These are phyloP conservation scores for Coptodon rendalli DNA, from an alignment of 2,113 vertebrate species.

Conservation along the genomic window DNA sequence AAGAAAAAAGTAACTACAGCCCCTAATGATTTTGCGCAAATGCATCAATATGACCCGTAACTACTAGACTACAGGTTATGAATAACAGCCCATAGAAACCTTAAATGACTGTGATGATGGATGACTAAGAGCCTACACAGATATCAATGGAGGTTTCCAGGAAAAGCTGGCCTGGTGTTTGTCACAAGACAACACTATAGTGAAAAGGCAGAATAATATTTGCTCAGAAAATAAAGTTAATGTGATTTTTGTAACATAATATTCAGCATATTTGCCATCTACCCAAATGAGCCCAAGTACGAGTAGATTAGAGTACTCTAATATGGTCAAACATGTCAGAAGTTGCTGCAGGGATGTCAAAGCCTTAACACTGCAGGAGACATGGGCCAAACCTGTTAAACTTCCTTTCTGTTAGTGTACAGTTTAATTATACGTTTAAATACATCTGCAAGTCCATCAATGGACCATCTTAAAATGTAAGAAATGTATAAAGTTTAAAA, in stretches of 20 bases:
- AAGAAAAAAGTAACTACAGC: accelerated
- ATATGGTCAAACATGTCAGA: background rate
- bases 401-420: background rate
- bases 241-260: background rate
- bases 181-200: background rate
- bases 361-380: background rate
- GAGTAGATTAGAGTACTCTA: background rate
- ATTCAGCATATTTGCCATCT: background rate
- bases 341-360: background rate
- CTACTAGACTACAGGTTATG: background rate
- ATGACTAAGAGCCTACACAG: background rate
- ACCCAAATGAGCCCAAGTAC: background rate
- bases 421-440: background rate
- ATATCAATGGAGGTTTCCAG: background rate
- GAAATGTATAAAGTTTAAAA: background rate
- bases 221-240: background rate
- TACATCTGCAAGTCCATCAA: background rate
- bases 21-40: background rate
- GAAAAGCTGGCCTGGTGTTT: background rate
- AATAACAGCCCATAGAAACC: background rate
- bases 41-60: background rate
- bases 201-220: background rate
- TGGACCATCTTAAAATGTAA: background rate
- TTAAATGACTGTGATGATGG: background rate
- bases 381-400: accelerated